A percentile compares a stretch with the other conserved stretches of the same genome.
Conservation (phyloP, 2,888 invertebrate species). For the Anagyrus pseudococci region DNA sequence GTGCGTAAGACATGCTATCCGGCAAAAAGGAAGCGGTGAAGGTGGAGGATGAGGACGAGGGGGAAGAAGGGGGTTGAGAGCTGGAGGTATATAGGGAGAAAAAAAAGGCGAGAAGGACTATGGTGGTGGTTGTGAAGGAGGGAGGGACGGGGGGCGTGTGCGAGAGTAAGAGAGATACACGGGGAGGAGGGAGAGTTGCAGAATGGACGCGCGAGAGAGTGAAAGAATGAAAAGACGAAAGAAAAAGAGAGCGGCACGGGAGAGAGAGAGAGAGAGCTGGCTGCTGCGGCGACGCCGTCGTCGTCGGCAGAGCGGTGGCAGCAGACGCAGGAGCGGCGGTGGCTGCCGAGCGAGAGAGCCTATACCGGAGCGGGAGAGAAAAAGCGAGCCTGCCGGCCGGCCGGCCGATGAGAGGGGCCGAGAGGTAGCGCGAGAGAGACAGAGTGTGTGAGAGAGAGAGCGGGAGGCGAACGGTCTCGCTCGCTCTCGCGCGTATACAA, state of each 20-base stretch:
- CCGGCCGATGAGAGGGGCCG: too few relatives aligned
- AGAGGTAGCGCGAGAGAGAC: too few relatives aligned
- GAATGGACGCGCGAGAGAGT: conserved; percentile 22
- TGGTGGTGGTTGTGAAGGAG: too few relatives aligned
- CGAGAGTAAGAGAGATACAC: too few relatives aligned
- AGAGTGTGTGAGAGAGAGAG: conserved; percentile 54
- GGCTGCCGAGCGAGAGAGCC: background rate
- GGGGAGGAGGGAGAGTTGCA: background rate
- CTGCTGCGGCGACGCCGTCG: too few relatives aligned
- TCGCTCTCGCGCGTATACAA: conserved; percentile 44
- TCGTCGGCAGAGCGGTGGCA: background rate
- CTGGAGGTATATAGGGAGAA: too few relatives aligned
- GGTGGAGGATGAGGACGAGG: too few relatives aligned
- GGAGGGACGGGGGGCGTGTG: background rate
- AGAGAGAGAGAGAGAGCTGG: conserved; percentile 29
- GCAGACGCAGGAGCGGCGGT: conserved; percentile 3
- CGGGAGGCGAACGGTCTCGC: conserved; percentile 60
- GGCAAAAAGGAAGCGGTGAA: too few relatives aligned
- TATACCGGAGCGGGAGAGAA: conserved; percentile 11
- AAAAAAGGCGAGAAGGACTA: too few relatives aligned
- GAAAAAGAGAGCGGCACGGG: conserved; percentile 36
- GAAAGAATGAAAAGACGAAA: conserved; percentile 44
- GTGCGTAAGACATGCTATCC: too few relatives aligned
- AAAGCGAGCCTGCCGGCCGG: too few relatives aligned
- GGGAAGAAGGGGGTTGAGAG: too few relatives aligned